Base-by-base conservation (phyloP, 2,113 vertebrate species). In the Pavo muticus region DNA sequence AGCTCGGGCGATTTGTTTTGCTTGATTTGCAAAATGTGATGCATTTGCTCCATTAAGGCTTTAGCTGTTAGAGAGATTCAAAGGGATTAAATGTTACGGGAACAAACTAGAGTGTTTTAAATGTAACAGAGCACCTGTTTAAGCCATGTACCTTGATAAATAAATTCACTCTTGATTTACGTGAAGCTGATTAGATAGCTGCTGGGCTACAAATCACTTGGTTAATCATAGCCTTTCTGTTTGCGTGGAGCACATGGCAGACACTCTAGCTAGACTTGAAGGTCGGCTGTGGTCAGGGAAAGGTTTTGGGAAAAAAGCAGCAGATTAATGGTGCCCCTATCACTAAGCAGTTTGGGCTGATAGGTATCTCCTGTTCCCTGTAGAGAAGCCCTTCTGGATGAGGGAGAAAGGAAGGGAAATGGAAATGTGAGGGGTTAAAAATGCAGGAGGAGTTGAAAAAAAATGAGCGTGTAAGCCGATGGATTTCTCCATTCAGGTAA, bases 71-170 rank as follows among this genome's bases (percentile, higher is more conserved):
- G 59, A 74, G 71, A 61, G 30, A 12, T 83, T 9, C 45, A 90
- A 35, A 74, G 9, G 45, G 6, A 87, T 35, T 27, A 45, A 70
- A 52, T 23, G 15, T 14, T 67, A 10, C 74, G 37, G 70, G 48
- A 73, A 57, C 59, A 85, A 75, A 61, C 32, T 6, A 25, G 10
- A 39, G 47, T 20, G 21, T 56, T 74, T 94, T 45, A 79, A 88
- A 74, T 32, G 13, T 29, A 50, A 37, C 13, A 61, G 32, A 70
- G 10, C 10, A 39, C 9, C 1, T 4, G 40, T 73, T 69, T 19
- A 42, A 56, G 29, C 59, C 0, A 0, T 57, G 60, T 47, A 29
- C 79, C 61, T 72, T 10, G 7, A 8, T 72, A 63, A 69, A 47
- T 89, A 84, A 81, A 86, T 77, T 44, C 3, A 4, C 18, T 52